Evolutionary conservation across 2,888 invertebrate genomes (phyloP).

Genomic region (Cephalotes varians): DNA sequence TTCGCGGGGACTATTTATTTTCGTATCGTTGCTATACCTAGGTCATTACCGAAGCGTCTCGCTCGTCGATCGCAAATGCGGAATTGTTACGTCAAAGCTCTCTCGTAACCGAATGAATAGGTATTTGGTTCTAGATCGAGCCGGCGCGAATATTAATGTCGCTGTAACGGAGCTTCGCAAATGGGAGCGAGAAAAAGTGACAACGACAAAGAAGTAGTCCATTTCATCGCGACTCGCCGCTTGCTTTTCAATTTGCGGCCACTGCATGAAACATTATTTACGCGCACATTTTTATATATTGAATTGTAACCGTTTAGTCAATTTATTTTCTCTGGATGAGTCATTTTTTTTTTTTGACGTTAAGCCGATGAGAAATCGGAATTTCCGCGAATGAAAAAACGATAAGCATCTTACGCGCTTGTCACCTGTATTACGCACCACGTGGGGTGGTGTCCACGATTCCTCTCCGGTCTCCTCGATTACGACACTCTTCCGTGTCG

Average conservation of each 20-base stretch:
- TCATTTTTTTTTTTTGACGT: too few species aligned
- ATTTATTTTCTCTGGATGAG: not conserved
- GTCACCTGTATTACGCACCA: conserved; percentile 71
- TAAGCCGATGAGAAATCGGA: not conserved
- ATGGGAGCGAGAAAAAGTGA: conserved; percentile 76
- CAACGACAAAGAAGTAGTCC: conserved; percentile 76
- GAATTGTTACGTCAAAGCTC: conserved; percentile 37
- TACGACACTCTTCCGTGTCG: conserved; percentile 78
- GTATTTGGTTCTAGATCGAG: conserved; percentile 62
- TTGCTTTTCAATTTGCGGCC: not conserved
- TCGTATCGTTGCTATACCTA: conserved; percentile 30
- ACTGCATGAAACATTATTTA: not conserved
- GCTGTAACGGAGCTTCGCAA: conserved; percentile 71
- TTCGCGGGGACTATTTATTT: too few species aligned
- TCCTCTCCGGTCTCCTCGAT: conserved; percentile 68
- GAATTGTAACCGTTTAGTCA: not conserved
- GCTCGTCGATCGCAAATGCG: conserved; percentile 35
- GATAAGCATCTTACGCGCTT: conserved; percentile 37
- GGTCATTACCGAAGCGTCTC: conserved; percentile 49
- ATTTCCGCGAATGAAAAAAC: conserved; percentile 23
- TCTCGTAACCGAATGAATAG: conserved; percentile 57
- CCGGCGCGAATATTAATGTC: conserved; percentile 63
- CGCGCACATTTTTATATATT: not conserved
- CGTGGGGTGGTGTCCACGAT: conserved; percentile 67
- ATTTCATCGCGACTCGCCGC: conserved; percentile 43